phyloP scores from a whole-genome alignment of 1,140 invertebrate species.

The Pristionchus pacificus region DNA sequence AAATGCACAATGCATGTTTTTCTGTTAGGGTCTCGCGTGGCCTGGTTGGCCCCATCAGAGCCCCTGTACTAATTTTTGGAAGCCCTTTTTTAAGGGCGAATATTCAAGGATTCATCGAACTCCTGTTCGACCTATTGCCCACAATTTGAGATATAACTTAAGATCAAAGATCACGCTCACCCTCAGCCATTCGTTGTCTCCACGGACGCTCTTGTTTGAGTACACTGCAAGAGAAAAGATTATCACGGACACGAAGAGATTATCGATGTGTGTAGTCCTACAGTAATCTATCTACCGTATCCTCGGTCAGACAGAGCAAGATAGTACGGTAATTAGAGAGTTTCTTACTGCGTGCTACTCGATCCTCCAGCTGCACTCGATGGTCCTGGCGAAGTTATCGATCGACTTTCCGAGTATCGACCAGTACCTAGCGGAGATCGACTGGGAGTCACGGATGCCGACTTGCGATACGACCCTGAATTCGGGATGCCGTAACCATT shows the following conservation, averaged over 20 bases:
- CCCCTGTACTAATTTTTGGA: background rate
- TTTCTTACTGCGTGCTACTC: too few relatives aligned
- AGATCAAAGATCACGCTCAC: background rate
- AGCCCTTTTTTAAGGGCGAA: background rate
- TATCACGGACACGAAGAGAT: background rate
- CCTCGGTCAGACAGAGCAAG: too few relatives aligned
- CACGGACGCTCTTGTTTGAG: conserved; percentile 22
- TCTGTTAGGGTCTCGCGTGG: background rate
- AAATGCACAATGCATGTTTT: too few relatives aligned
- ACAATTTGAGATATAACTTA: background rate
- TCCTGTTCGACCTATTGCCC: background rate
- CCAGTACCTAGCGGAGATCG: background rate
- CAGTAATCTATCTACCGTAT: too few relatives aligned
- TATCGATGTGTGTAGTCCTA: too few relatives aligned
- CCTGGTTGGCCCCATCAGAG: too few relatives aligned
- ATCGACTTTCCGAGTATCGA: background rate
- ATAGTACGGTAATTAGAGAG: too few relatives aligned
- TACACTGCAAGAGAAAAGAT: background rate
- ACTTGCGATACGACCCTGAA: conserved; percentile 32
- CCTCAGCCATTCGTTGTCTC: conserved; percentile 30
- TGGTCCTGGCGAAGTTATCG: background rate
- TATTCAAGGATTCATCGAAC: background rate
- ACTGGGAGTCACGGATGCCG: conserved; percentile 22
- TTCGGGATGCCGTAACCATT: too few relatives aligned
- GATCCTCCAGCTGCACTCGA: background rate